Conservation (phyloP, 2,888 invertebrate species). For the Oscheius sp. region DNA sequence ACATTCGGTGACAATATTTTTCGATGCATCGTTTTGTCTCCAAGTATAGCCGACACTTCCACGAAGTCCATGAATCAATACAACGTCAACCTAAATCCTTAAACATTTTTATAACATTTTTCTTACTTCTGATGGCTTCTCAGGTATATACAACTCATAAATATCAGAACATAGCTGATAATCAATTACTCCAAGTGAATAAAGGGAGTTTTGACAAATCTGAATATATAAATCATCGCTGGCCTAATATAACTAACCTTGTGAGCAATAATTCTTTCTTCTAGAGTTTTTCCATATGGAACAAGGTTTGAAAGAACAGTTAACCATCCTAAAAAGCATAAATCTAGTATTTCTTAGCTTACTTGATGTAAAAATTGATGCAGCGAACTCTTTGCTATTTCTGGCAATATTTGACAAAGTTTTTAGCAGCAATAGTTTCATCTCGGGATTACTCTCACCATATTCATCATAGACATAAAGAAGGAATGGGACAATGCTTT, state of each 20-base stretch:
- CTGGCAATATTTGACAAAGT: conserved; percentile 61
- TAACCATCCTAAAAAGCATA: conserved; percentile 49
- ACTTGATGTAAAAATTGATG: conserved; percentile 48
- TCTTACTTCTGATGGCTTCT: conserved; percentile 38
- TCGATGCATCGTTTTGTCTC: conserved; percentile 59
- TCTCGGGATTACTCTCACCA: conserved; percentile 33
- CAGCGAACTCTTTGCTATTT: conserved; percentile 50
- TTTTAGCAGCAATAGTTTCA: conserved; percentile 47
- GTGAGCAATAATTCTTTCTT: conserved; percentile 55
- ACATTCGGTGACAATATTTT: conserved; percentile 53
- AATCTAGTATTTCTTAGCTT: not conserved
- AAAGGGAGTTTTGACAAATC: conserved; percentile 59
- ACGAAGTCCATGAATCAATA: conserved; percentile 64
- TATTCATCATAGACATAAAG: conserved; percentile 44
- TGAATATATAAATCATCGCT: conserved; percentile 30
- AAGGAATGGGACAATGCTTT: conserved; percentile 42
- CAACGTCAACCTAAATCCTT: conserved; percentile 60
- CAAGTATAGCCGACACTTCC: conserved; percentile 65
- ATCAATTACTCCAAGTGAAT: conserved; percentile 42
- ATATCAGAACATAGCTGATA: conserved; percentile 52
- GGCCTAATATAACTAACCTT: conserved; percentile 39
- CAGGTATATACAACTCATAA: conserved; percentile 59
- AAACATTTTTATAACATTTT: no score
- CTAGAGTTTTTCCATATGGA: conserved; percentile 47
- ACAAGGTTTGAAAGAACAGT: conserved; percentile 54